phyloP scores from a whole-genome alignment of 2,888 invertebrate genomes.

The Galerucella pusilla region DNA sequence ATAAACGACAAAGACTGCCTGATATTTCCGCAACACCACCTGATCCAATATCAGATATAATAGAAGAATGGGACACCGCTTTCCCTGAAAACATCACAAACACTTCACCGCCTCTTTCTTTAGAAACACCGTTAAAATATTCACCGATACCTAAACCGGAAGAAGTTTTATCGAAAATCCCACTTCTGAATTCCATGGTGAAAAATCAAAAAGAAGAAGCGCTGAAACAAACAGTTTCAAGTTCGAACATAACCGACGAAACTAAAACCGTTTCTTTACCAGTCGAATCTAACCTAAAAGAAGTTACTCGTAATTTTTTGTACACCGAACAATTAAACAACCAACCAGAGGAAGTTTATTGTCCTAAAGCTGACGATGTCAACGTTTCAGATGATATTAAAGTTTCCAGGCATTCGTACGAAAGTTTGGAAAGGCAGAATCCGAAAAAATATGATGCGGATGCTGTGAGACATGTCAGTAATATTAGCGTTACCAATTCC shows the following conservation, averaged over 20 bases:
- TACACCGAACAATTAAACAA: conserved; percentile 56
- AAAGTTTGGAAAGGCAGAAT: conserved; percentile 72
- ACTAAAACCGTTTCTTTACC: conserved; percentile 50
- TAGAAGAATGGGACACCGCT: conserved; percentile 46
- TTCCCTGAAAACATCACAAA: conserved; percentile 38
- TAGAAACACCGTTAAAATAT: conserved; percentile 33
- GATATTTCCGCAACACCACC: conserved; percentile 24
- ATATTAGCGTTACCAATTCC: conserved; percentile 49
- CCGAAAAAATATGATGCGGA: conserved; percentile 47
- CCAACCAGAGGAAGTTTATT: conserved; percentile 50
- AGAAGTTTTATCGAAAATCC: conserved; percentile 45
- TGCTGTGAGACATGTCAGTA: conserved; percentile 50
- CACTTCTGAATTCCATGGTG: conserved; percentile 46
- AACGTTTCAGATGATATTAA: conserved; percentile 75
- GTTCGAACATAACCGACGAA: conserved; percentile 48
- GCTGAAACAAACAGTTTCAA: conserved; percentile 31
- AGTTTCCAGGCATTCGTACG: conserved; percentile 72
- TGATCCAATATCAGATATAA: conserved; percentile 33
- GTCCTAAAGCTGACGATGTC: conserved; percentile 66
- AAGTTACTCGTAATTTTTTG: conserved; percentile 57
- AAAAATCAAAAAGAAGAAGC: conserved; percentile 40
- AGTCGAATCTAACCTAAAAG: conserved; percentile 40
- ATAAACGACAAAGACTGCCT: conserved; percentile 41
- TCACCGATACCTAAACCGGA: conserved; percentile 35
- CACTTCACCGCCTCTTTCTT: conserved; percentile 43